Evolutionary conservation across 30 jellyfish, hydroid and myxozoan genomes (phyloP).

Genomic region (Mastigias papua): DNA sequence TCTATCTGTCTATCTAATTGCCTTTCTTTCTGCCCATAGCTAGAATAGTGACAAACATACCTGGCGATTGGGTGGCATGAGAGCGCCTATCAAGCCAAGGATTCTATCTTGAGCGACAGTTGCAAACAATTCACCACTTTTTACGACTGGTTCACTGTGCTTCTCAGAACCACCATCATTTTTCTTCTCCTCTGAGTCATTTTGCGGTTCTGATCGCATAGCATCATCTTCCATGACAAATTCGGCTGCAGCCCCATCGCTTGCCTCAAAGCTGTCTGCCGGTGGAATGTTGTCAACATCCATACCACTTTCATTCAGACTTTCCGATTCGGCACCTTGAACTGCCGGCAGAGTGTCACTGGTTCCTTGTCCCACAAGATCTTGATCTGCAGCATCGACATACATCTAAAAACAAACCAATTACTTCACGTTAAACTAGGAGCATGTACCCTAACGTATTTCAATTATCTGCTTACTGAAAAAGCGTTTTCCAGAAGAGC

Average conservation of each 20-base stretch:
- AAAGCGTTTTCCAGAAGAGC: no score
- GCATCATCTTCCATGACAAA: neutral
- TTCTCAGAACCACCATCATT: neutral
- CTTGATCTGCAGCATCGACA: neutral
- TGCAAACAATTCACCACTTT: slow-evolving; percentile 40
- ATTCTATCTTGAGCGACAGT: slow-evolving; percentile 69
- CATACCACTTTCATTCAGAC: slow-evolving; percentile 1
- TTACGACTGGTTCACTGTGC: neutral
- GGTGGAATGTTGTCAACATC: neutral
- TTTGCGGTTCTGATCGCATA: neutral
- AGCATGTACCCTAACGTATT: no score
- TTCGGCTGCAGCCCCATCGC: neutral
- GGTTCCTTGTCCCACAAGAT: neutral
- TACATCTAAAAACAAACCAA: neutral
- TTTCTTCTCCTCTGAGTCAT: neutral
- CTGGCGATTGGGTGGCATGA: slow-evolving; percentile 82
- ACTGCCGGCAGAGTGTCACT: neutral
- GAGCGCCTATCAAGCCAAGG: slow-evolving; percentile 84
- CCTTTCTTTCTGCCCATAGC: no score
- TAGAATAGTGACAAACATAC: no score
- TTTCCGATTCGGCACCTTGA: neutral
- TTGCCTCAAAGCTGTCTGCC: neutral
- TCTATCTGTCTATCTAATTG: no score
- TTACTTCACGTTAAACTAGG: no score
- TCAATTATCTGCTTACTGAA: no score